phyloP scores from a whole-genome alignment of 2,113 vertebrate genomes.

The Gymnarchus niloticus region DNA sequence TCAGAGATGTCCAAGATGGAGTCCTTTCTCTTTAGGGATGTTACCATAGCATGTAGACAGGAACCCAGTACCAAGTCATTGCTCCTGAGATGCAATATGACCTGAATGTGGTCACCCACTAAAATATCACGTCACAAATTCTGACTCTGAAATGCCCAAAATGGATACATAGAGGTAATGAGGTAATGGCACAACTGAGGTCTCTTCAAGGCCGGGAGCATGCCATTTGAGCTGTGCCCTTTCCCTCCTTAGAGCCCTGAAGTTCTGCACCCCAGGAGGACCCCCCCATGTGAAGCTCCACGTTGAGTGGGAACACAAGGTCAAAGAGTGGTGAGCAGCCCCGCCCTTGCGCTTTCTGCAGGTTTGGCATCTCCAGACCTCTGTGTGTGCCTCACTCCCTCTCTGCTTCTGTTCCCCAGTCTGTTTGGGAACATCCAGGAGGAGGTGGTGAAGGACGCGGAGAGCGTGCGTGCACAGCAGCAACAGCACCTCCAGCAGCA shows the following conservation, averaged over 20 bases:
- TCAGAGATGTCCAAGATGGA: not conserved
- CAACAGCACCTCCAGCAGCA: constrained; percentile 80
- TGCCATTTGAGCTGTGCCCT: not conserved
- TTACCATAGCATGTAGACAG: not conserved
- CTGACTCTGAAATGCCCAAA: not conserved
- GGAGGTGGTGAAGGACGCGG: constrained; percentile 79
- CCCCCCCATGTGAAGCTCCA: constrained; percentile 83
- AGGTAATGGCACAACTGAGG: too few species aligned
- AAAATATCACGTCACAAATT: not conserved
- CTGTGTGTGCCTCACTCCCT: too few species aligned
- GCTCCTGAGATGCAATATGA: not conserved
- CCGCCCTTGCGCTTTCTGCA: not conserved
- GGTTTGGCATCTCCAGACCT: too few species aligned
- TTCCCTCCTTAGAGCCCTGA: constrained; percentile 66
- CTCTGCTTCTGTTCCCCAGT: constrained; percentile 59
- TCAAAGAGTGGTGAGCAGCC: constrained; percentile 79
- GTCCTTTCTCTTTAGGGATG: not conserved
- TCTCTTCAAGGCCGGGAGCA: not conserved
- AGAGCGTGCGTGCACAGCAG: constrained; percentile 78
- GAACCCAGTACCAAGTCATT: not conserved
- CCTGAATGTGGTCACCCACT: not conserved
- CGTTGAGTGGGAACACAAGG: constrained; percentile 76
- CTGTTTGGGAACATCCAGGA: constrained; percentile 84
- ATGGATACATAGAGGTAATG: too few species aligned
- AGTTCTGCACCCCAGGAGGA: constrained; percentile 71